Base-by-base conservation (phyloP, 2,888 invertebrate genomes). In the Melipona bicolor region DNA sequence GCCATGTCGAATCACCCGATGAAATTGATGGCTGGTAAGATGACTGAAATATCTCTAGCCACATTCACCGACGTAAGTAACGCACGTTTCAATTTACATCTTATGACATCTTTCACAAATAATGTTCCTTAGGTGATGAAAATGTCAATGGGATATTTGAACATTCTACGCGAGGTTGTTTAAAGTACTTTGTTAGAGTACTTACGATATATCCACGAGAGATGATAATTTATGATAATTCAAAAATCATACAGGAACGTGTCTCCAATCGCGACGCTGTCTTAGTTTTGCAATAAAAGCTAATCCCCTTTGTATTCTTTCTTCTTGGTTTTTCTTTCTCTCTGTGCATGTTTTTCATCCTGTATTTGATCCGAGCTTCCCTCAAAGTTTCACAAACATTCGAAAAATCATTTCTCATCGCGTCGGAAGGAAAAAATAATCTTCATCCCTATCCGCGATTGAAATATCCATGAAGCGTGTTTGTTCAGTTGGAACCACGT, bases 21-120 rank as follows among this genome's bases (percentile, higher is more conserved):
- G 3, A 88, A 83, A 84, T 81, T 92, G 2, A 88, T 89, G 0
- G 91, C 91, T 9, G 91, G 88, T 0, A 89, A 85, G 71, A 87
- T 92, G 71, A 56, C 91, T 19, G 87, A 91, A 21, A 81, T 92
- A 62, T 91, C 91, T 4, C 67, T 91, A 15, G 64, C 56, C 15
- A 88, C 81, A 50, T 92, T 91, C n/a, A 84, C 87, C 43, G 77
- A 81, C 9, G 92, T 92, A 61, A 88, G 88, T 89, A 50, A 24
- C 3, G 9, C 43, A 61, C 19, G 9, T 61, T 61, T 27, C 9
- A 61, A 6, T 9, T 59, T 59, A 15, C 15, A 59, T 59, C 15
- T 15, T 15, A 3, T n/a, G n/a, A n/a, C n/a, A 15, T 59, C 3
- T 52, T 68, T 4, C 19, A 56, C 19, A 32, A 52, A 61, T 56